Percentiles rank a stretch among this genome's conserved stretches.
Conservation (phyloP, 2,797 vertebrate genomes). For the Coregonus ussuriensis region DNA sequence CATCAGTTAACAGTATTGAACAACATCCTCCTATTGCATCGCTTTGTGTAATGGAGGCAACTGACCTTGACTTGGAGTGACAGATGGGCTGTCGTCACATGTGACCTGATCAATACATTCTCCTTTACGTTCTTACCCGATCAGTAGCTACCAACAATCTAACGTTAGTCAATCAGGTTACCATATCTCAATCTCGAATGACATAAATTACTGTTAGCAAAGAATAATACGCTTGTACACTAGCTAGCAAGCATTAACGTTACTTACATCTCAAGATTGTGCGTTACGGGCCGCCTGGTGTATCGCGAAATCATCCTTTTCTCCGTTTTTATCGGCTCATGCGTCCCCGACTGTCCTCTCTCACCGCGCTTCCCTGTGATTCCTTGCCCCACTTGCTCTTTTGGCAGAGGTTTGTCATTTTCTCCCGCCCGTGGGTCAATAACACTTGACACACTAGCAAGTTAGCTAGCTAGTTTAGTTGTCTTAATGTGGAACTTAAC, state of each 20-base stretch:
- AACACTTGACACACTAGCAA: background rate
- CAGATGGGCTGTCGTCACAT: slow-evolving; percentile 1
- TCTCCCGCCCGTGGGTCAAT: slow-evolving; percentile 29
- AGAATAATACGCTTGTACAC: slow-evolving; percentile 1
- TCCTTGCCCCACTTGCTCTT: slow-evolving; percentile 47
- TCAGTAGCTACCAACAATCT: background rate
- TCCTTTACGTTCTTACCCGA: slow-evolving; percentile 10
- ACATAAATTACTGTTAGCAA: background rate
- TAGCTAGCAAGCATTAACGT: background rate
- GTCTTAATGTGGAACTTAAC: background rate
- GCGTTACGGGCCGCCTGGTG: slow-evolving; percentile 84
- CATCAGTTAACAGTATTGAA: background rate
- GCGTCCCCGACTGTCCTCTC: slow-evolving; percentile 40
- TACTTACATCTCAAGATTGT: slow-evolving; percentile 87
- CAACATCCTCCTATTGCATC: background rate
- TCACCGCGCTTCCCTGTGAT: slow-evolving; percentile 53
- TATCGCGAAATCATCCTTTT: slow-evolving; percentile 89
- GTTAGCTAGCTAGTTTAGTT: background rate
- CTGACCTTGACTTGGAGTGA: background rate
- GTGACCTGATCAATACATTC: slow-evolving; percentile 6
- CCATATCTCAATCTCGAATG: background rate
- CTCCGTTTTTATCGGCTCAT: slow-evolving; percentile 55
- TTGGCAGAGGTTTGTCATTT: slow-evolving; percentile 64
- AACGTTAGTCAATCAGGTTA: background rate
- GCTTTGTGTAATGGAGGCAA: background rate